Conservation (phyloP, 53 echinoderm and acorn worm species). For the Pentamera pediparva region DNA sequence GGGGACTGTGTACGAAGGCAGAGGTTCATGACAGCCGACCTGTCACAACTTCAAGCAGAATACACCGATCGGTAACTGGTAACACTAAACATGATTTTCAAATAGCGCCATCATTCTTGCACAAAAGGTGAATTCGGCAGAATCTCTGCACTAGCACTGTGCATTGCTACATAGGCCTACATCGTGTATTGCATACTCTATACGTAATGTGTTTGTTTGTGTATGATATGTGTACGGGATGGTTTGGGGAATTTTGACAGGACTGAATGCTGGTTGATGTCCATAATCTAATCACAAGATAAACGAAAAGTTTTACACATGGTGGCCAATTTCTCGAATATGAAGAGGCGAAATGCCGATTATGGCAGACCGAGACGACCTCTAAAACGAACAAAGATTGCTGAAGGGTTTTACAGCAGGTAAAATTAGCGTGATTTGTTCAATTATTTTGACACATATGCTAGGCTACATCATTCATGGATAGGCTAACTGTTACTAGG, state of each 20-base stretch:
- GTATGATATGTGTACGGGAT: too few species aligned
- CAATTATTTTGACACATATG: slow-evolving; percentile 20
- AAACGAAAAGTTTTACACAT: slow-evolving; percentile 58
- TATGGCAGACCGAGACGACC: slow-evolving; percentile 99
- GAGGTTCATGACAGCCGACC: background rate
- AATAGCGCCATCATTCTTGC: background rate
- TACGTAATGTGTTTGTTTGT: too few species aligned
- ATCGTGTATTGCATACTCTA: too few species aligned
- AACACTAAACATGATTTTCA: background rate
- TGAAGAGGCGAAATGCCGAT: slow-evolving; percentile 99
- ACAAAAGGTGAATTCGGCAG: background rate
- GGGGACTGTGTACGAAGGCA: background rate
- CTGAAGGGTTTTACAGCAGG: slow-evolving; percentile 99
- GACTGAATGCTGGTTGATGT: too few species aligned
- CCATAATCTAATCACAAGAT: slow-evolving; percentile 18
- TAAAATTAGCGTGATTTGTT: slow-evolving; percentile 21
- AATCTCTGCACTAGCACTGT: background rate
- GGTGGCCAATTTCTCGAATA: slow-evolving; percentile 91
- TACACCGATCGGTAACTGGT: background rate
- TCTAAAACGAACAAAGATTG: slow-evolving; percentile 91
- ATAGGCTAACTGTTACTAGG: too few species aligned
- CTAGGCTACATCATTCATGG: background rate
- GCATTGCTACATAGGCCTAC: too few species aligned
- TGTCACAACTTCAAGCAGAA: background rate
- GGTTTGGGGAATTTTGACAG: slow-evolving; percentile 4